phyloP scores from a whole-genome alignment of 2,113 vertebrate species.

The Vimba vimba region DNA sequence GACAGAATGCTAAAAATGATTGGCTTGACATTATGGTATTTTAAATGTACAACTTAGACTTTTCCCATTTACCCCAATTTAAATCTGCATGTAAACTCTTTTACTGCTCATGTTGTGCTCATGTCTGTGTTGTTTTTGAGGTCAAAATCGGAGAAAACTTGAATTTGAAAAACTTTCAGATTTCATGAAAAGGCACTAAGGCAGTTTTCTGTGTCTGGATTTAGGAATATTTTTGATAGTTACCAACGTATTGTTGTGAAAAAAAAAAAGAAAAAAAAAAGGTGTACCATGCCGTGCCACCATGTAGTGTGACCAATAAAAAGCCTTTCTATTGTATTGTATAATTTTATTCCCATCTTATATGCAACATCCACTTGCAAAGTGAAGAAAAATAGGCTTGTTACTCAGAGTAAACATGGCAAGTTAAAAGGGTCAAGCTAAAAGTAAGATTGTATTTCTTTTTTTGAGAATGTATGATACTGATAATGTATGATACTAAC shows the following conservation, averaged over 20 bases:
- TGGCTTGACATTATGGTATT: too few species aligned
- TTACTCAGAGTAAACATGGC: neutral
- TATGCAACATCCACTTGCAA: neutral
- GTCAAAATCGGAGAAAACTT: too few species aligned
- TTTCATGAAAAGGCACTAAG: too few species aligned
- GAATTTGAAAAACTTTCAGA: too few species aligned
- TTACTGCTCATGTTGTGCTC: neutral
- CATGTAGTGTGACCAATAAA: neutral
- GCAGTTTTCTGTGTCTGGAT: too few species aligned
- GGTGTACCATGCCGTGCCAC: neutral
- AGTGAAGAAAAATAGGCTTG: neutral
- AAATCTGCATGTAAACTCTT: neutral
- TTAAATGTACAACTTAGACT: neutral
- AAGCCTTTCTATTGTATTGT: neutral
- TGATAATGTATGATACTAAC: constrained; percentile 62
- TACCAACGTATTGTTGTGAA: neutral
- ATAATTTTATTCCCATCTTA: neutral
- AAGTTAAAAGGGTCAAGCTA: neutral
- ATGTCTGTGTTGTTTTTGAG: neutral
- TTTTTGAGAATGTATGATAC: neutral
- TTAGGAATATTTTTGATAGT: too few species aligned
- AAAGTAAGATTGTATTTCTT: neutral
- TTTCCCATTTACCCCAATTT: neutral
- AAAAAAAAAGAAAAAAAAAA: too few species aligned
- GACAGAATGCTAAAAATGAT: too few species aligned